Evolutionary conservation across 2,888 invertebrate species (phyloP), one percentile per base, ranked within the genome.

Genomic region (Aethes cnicana): DNA sequence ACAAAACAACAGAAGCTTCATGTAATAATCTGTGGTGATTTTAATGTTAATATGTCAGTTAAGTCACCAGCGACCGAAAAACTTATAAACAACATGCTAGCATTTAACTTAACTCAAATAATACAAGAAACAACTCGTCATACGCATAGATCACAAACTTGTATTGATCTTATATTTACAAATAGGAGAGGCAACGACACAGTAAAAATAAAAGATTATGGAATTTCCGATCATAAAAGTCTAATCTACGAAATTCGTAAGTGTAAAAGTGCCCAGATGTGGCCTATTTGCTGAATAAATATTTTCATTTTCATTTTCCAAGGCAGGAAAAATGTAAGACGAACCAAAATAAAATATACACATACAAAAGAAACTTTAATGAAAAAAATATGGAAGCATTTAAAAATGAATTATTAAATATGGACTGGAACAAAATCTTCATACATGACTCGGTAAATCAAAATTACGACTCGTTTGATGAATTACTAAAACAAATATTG

Each of bases 101-200:
- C 26, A 8, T 26, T n/a, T 9, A 25, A 25, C 25, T 9, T 7
- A 9, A 8, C 8, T 9, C 26, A 26, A 9, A 7, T 26, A n/a
- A 3, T 26, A n/a, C 7, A 33, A 26, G 14, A 39, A 50, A 36
- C 21, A 43, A 42, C 28, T 14, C 28, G 25, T 39, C n/a, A n/a
- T n/a, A n/a, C n/a, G n/a, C n/a, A n/a, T n/a, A n/a, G n/a, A n/a
- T n/a, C n/a, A n/a, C n/a, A n/a, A n/a, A n/a, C n/a, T n/a, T n/a
- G n/a, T n/a, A n/a, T n/a, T n/a, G n/a, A n/a, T n/a, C n/a, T n/a
- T n/a, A n/a, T n/a, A n/a, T n/a, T n/a, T n/a, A n/a, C n/a, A n/a
- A n/a, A n/a, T n/a, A n/a, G n/a, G n/a, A n/a, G n/a, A n/a, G n/a
- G n/a, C n/a, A n/a, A n/a, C n/a, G n/a, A n/a, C n/a, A n/a, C n/a